Evolutionary conservation across 2,888 invertebrate genomes (phyloP).

Genomic region (Smittia sp.): DNA sequence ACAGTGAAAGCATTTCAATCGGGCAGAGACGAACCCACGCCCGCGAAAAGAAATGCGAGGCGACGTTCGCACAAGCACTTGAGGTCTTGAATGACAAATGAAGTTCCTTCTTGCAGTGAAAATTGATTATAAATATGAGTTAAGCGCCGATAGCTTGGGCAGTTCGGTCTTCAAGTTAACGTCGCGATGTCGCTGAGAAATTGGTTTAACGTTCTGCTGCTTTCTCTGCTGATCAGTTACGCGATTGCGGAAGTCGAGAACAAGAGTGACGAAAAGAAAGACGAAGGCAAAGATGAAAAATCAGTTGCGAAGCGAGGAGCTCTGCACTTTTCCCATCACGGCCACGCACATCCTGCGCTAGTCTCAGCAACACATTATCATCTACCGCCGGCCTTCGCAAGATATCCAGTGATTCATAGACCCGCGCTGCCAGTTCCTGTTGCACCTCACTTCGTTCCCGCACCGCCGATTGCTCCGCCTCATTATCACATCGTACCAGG

Average conservation of each 20-base stretch:
- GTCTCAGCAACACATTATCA: not conserved
- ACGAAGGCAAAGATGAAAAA: slow-evolving; percentile 17
- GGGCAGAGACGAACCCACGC: not conserved
- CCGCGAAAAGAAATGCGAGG: slow-evolving; percentile 3
- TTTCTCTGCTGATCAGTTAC: not conserved
- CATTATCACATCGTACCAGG: slow-evolving; percentile 20
- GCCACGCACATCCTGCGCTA: not conserved
- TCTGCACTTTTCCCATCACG: slow-evolving; percentile 20
- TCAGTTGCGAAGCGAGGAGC: slow-evolving; percentile 18
- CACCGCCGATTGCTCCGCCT: not conserved
- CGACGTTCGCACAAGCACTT: not conserved
- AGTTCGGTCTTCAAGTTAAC: not conserved
- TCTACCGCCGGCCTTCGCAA: not conserved
- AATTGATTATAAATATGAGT: slow-evolving; percentile 31
- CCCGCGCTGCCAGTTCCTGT: not conserved
- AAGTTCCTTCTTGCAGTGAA: not conserved
- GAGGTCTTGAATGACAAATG: not conserved
- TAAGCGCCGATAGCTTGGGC: not conserved
- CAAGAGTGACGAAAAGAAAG: not conserved
- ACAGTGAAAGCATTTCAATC: slow-evolving; percentile 13
- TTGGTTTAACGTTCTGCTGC: not conserved
- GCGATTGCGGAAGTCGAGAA: not conserved
- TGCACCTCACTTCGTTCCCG: not conserved
- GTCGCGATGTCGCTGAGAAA: not conserved
- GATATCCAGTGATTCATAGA: not conserved